Evolutionary conservation across 1,140 invertebrate genomes (phyloP).

Genomic region (Chlorops oryzae): DNA sequence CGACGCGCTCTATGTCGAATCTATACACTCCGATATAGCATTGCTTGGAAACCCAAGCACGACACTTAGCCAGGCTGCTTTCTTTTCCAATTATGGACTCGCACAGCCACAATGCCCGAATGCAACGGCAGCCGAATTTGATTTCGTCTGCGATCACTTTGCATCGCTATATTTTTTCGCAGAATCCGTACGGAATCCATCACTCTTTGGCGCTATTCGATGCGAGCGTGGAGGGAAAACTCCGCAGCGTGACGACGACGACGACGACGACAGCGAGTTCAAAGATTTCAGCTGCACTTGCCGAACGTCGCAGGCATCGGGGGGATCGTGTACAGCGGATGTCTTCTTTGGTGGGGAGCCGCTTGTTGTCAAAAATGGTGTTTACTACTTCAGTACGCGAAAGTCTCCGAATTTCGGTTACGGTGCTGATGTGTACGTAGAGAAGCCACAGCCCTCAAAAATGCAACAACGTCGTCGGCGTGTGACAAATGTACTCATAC

Average conservation of each 20-base stretch:
- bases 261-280: neutral
- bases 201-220: conserved; percentile 26
- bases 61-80: conserved; percentile 62
- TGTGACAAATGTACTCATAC: conserved; percentile 13
- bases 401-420: conserved; percentile 21
- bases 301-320: conserved; percentile 2
- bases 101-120: conserved; percentile 62
- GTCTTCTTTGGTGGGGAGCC: conserved; percentile 42
- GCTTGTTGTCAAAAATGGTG: conserved; percentile 29
- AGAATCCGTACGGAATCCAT: conserved; percentile 31
- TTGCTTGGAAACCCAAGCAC: conserved; percentile 51
- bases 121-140: conserved; percentile 38
- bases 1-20: conserved; percentile 65
- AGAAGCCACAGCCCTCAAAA: no score
- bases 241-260: no score
- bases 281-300: neutral
- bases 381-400: conserved; percentile 35
- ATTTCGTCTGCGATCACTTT: conserved; percentile 40
- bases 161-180: conserved; percentile 38
- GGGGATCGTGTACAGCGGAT: conserved; percentile 20
- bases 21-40: conserved; percentile 66
- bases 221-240: conserved; percentile 19
- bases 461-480: no score
- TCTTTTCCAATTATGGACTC: conserved; percentile 62
- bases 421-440: conserved; percentile 19